Evolutionary conservation across 1,140 invertebrate species (phyloP).

Genomic region (Drosophila rhopaloa): DNA sequence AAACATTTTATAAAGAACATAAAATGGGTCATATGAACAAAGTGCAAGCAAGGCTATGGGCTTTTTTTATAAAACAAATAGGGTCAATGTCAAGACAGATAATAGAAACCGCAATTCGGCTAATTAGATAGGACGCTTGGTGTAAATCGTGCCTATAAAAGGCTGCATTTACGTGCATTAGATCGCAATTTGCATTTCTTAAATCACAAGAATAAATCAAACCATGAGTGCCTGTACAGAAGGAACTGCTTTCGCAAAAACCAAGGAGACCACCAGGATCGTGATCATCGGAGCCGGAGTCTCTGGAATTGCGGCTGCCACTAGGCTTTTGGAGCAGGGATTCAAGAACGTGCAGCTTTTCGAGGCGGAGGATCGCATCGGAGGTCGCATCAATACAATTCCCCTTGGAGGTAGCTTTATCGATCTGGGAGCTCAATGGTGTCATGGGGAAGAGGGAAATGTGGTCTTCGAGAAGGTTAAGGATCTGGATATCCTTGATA

Average conservation of each 20-base stretch:
- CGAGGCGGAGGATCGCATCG: conserved; percentile 90
- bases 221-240: conserved; percentile 21
- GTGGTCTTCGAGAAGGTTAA: conserved; percentile 88
- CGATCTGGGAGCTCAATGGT: conserved; percentile 92
- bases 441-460: conserved; percentile 92
- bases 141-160: conserved; percentile 9
- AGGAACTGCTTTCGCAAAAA: conserved; percentile 6
- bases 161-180: background rate
- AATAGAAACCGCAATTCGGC: conserved; percentile 15
- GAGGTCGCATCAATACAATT: conserved; percentile 88
- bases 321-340: conserved; percentile 85
- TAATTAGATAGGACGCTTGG: background rate
- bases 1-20: too few relatives aligned
- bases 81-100: background rate
- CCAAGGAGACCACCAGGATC: conserved; percentile 70
- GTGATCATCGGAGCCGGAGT: conserved; percentile 87
- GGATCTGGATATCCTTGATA: conserved; percentile 86
- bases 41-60: too few relatives aligned
- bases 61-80: background rate
- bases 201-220: background rate
- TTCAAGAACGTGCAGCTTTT: conserved; percentile 85
- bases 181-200: conserved; percentile 3
- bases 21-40: too few relatives aligned
- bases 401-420: conserved; percentile 87
- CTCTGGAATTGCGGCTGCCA: conserved; percentile 87